Base-by-base conservation (phyloP, 2,113 vertebrate species). In the Gobiocypris rarus region DNA sequence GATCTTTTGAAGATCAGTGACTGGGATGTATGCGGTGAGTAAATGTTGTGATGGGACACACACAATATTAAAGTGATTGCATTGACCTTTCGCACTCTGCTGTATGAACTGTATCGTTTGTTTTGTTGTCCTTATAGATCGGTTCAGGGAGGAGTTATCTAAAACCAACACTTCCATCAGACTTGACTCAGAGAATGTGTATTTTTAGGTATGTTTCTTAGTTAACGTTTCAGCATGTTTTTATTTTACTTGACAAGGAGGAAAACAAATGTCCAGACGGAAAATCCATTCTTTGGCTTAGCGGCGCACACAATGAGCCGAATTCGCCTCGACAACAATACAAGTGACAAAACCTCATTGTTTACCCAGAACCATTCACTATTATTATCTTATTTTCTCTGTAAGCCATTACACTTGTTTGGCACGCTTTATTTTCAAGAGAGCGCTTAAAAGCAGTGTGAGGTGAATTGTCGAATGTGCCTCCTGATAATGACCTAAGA, bases 401-500 rank as follows among this genome's bases (percentile, higher is more conserved):
- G 74, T 58, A 54, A 79, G 84, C 65, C 67, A 52, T 58, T 84
- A 74, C 59, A 50, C 58, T 48, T 82, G 75, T 82, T 69, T 54
- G 63, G 41, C 63, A 71, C 17, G 9, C 75, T 31, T 85, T 67
- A 83, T 87, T 87, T 87, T 67, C 65, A 78, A 78, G 74, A 83
- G 61, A 54, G 83, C 50, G 45, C 50, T 82, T 85, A 82, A 67
- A 75, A 85, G 45, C 67, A 58, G 86, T 83, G 81, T 85, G 86
- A 85, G 74, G 83, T 65, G 74, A 87, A 79, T 82, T 85, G 56
- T 73, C 69, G 45, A 83, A 76, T 77, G 75, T 58, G 48, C 79
- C 48, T 82, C 74, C 84, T 76, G 75, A 85, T 87, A 85, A 87
- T 85, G 83, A 85, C 50, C 74, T 67, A 74, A 85, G 84, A 83